Percentiles rank a stretch among this genome's conserved stretches.
phyloP scores from a whole-genome alignment of 2,113 vertebrate species.

The Sylvicapra grimmia region DNA sequence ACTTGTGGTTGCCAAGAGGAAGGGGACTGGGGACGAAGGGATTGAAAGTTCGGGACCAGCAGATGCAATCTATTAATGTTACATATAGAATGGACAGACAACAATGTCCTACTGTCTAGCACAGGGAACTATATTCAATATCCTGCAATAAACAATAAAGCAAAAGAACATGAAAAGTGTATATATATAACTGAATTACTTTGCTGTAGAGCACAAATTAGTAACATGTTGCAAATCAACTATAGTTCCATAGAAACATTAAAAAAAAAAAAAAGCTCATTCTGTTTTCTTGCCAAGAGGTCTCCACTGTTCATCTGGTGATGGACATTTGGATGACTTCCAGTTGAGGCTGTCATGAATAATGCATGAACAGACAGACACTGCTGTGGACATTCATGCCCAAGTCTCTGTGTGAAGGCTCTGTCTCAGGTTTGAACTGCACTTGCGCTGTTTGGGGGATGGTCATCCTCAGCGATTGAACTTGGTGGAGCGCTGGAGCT shows the following conservation, averaged over 20 bases:
- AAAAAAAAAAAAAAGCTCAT: background rate
- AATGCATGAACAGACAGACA: background rate
- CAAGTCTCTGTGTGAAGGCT: background rate
- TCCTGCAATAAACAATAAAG: background rate
- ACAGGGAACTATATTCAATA: background rate
- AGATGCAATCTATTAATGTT: background rate
- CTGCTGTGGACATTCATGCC: background rate
- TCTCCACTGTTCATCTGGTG: no score
- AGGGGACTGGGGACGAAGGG: background rate
- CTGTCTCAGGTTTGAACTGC: background rate
- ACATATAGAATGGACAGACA: background rate
- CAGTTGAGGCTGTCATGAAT: background rate
- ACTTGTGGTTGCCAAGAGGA: background rate
- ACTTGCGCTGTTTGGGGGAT: background rate
- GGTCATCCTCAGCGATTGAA: background rate
- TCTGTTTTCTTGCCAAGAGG: background rate
- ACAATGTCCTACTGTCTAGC: background rate
- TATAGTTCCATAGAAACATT: background rate
- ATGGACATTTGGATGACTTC: background rate
- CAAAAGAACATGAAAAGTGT: background rate
- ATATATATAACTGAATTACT: background rate
- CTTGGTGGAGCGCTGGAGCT: background rate
- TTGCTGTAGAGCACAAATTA: background rate
- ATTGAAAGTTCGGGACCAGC: background rate
- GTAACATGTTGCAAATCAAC: background rate